Evolutionary conservation across 2,113 vertebrate species (phyloP), one percentile per base, ranked within the genome.

Genomic region (Bujurquina vittata): DNA sequence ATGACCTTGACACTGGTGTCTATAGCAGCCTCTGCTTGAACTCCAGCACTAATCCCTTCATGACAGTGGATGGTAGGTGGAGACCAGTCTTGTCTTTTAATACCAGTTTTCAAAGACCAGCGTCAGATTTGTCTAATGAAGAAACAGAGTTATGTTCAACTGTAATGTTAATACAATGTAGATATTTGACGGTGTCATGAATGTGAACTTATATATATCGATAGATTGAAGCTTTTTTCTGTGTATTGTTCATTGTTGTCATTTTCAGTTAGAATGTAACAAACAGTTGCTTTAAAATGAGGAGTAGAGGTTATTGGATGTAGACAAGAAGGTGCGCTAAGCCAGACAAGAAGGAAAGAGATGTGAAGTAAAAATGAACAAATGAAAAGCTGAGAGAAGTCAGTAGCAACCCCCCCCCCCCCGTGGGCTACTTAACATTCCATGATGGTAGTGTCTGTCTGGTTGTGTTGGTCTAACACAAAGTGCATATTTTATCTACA

Each of bases 41-140:
- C 80, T 83, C 76, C 85, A 86, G 56, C 83, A 84, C 59, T 35
- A 88, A 92, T 73, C 87, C 91, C 18, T 86, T 93, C 81, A 81
- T 87, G 60, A 58, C 79, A 56, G 7, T 83, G 56, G 92, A 95
- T 91, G 95, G 95, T 96, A 95, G 94, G 96, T 96, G 76, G 55
- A 89, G 62, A 22, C 46, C 22, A 60, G 14, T 43, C 40, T 67
- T 18, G 1, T 14, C 1, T 4, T 52, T 75, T 31, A 72, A 20
- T 23, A 57, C 33, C 29, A 57, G 4, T 43, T 14, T 15, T 67
- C 29, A 22, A 22, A 46, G 22, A 0, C 14, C 62, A 17, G 63
- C 11, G 22, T 9, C 40, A 46, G 22, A 18, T 49, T 15, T 49
- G 40, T 29, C 40, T 49, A 67, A 67, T 7, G 40, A 67, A 14